phyloP scores from a whole-genome alignment of 2,113 vertebrate genomes.

The Nerophis ophidion region DNA sequence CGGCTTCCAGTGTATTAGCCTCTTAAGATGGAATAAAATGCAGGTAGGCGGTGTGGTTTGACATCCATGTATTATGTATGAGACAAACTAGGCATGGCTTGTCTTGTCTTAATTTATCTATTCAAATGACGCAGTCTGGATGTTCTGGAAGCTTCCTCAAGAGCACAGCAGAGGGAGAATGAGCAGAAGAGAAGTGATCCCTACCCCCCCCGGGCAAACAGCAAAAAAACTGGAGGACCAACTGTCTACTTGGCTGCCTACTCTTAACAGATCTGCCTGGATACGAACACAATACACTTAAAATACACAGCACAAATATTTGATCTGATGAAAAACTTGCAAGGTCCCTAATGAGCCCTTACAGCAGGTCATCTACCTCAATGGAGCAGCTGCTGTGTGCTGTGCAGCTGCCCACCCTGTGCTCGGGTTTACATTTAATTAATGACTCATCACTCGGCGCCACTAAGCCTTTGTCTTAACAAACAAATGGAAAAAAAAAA shows the following conservation, averaged over 20 bases:
- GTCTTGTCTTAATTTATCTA: background rate
- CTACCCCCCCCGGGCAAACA: constrained; percentile 37
- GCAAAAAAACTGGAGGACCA: background rate
- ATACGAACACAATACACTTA: constrained; percentile 48
- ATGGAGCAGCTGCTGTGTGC: constrained; percentile 37
- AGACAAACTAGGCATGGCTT: background rate
- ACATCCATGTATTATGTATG: background rate
- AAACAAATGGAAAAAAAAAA: constrained; percentile 10
- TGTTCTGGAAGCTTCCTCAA: constrained; percentile 4
- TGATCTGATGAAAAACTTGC: constrained; percentile 32
- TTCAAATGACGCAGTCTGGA: background rate
- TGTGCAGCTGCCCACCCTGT: constrained; percentile 28
- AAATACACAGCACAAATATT: constrained; percentile 30
- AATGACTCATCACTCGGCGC: constrained; percentile 13
- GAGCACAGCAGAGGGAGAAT: constrained; percentile 10
- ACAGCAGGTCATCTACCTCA: constrained; percentile 7
- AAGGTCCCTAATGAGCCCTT: constrained; percentile 20
- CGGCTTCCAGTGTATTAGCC: background rate
- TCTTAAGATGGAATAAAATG: background rate
- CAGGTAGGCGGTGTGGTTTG: background rate
- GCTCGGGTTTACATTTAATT: constrained; percentile 25
- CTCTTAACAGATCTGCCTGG: constrained; percentile 44
- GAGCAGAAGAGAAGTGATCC: constrained; percentile 13
- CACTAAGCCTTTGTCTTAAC: constrained; percentile 14
- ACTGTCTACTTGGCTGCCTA: constrained; percentile 25